A percentile compares a stretch with the other conserved stretches of the same genome.
phyloP scores from a whole-genome alignment of 2,113 vertebrate species.

The Sisor rabdophorus region DNA sequence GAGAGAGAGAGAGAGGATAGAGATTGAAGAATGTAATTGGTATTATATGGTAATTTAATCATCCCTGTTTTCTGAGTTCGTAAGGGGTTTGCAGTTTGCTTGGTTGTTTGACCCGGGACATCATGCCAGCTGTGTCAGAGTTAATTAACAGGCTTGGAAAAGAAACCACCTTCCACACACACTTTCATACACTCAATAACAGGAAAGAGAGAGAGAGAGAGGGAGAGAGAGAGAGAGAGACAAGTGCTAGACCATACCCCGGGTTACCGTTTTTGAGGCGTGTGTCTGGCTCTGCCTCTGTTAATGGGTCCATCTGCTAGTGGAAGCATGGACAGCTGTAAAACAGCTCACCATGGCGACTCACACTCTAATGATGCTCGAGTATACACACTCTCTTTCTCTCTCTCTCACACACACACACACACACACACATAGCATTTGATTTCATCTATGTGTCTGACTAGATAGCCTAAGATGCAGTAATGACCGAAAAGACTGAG shows the following conservation, averaged over 20 bases:
- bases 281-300: constrained; percentile 28
- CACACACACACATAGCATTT: constrained; percentile 13
- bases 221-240: background rate
- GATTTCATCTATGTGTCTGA: constrained; percentile 14
- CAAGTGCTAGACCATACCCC: constrained; percentile 6
- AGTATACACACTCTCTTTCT: constrained; percentile 1
- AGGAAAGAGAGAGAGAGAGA: constrained; percentile 7
- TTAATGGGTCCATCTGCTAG: constrained; percentile 52
- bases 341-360: constrained; percentile 36
- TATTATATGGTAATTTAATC: constrained; percentile 47
- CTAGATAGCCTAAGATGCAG: background rate
- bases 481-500: constrained; percentile 16
- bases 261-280: background rate
- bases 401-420: background rate
- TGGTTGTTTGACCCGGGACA: constrained; percentile 40
- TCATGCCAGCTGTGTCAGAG: constrained; percentile 43
- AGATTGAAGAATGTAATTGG: constrained; percentile 35
- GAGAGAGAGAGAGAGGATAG: background rate
- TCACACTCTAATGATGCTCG: constrained; percentile 23
- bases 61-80: constrained; percentile 26
- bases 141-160: constrained; percentile 44
- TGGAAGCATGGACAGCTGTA: constrained; percentile 47
- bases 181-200: background rate
- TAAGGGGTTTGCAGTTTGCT: constrained; percentile 29
- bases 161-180: background rate